Evolutionary conservation across 2,888 invertebrate genomes (phyloP).

Genomic region (Aphidoletes aphidimyza): DNA sequence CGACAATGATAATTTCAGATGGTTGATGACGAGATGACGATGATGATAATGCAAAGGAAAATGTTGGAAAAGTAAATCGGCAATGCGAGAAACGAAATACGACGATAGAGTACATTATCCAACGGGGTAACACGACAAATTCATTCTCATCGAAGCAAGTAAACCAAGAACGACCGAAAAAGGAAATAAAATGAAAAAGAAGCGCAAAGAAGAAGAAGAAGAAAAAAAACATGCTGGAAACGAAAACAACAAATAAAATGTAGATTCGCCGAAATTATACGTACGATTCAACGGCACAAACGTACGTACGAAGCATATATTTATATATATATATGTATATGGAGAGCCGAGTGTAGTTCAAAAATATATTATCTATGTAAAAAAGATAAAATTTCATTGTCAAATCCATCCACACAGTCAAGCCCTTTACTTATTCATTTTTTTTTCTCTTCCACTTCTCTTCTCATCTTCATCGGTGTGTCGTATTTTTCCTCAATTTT

Average conservation of each 20-base stretch:
- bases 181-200: not conserved
- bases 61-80: not conserved
- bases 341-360: not conserved
- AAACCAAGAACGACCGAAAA: too few species aligned
- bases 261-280: slow-evolving; percentile 39
- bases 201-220: not conserved
- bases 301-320: not conserved
- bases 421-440: slow-evolving; percentile 49
- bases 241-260: not conserved
- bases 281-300: slow-evolving; percentile 20
- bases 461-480: not conserved
- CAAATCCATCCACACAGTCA: slow-evolving; percentile 49
- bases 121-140: slow-evolving; percentile 19
- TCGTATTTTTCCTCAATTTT: slow-evolving; percentile 41
- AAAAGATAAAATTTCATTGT: slow-evolving; percentile 51
- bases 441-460: not conserved
- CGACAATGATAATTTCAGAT: slow-evolving; percentile 33
- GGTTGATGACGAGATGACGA: slow-evolving; percentile 24
- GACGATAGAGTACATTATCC: slow-evolving; percentile 7
- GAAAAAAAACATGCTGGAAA: not conserved
- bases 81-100: not conserved
- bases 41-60: slow-evolving; percentile 31
- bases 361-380: slow-evolving; percentile 49
- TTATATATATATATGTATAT: too few species aligned
- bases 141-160: too few species aligned